Evolutionary conservation across 2,797 vertebrate genomes (phyloP), one percentile per base, ranked within the genome.

Genomic region (Megaceryle alcyon): DNA sequence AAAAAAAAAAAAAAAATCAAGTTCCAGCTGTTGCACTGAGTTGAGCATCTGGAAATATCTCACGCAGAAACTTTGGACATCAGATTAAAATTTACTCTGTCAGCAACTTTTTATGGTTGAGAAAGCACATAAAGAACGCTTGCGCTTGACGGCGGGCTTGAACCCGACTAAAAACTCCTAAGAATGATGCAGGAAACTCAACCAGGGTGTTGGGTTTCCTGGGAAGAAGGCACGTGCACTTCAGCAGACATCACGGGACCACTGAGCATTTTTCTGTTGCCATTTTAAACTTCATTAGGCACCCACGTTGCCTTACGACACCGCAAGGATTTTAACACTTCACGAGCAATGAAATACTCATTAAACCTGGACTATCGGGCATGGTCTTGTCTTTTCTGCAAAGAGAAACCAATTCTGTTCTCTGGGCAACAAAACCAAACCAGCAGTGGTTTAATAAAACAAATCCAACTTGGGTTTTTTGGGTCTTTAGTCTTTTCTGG

Each of bases 21-120:
- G 10, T 70, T 46, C 3, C 73, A 86, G 48, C 29, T 37, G 1
- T 22, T 66, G 65, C 26, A 7, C 33, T 44, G 88, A 69, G 5
- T 41, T n/a, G 33, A 59, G 66, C 35, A 1, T 21, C 4, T 15
- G 48, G 72, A 78, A 86, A 20, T 39, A 56, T 19, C 63, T 80
- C 25, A 1, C 4, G 2, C 66, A 20, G 49, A 68, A 41, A 21
- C 49, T 84, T 48, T 71, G 28, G 63, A 25, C 35, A 4, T 51
- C n/a, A 3, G 4, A 1, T 26, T 37, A 16, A n/a, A 53, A 21
- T 35, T 33, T 33, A 35, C 57, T 57, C 63, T 26, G 59, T 29
- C 1, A 7, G 20, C 70, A 51, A 6, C 1, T 0, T 46, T 41
- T 48, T 71, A 2, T 13, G 70, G 6, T 25, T 22, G 43, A 48